Base-by-base conservation (phyloP, 2,797 vertebrate species). In the Fistularia tabacaria region DNA sequence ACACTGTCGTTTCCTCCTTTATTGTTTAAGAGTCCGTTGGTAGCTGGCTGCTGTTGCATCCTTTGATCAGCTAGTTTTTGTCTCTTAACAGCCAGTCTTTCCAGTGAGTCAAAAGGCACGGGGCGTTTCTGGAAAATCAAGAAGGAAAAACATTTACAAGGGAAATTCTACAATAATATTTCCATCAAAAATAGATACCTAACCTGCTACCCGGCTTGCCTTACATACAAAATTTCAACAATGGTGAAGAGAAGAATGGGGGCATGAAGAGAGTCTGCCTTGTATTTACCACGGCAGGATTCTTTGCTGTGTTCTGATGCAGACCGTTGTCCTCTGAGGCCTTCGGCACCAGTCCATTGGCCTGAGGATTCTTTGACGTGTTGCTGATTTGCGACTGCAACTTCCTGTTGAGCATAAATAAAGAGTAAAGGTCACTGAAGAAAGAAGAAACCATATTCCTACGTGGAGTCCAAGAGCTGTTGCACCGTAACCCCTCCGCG, bases 41-140 rank as follows among this genome's bases (percentile, higher is more conserved):
- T 65, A 38, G 66, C 6, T 3, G 79, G 78, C 51, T 76, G 85
- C 43, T 69, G 79, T 13, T 79, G 80, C 38, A 74, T 52, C 69
- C 70, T 86, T 51, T 82, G 80, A 36, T 90, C 87, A n/a, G 59
- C 56, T 38, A 81, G 69, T 77, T 79, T 89, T 51, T 83, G 88
- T 73, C 83, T 90, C 76, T 93, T 93, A 5, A 68, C 63, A 36
- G 70, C 75, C 8, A 82, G 76, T 38, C 59, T 85, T 54, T 92
- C 88, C 57, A 62, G 38, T 11, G 74, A 70, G 61, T 90, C 86
- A 40, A 61, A 83, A 78, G 86, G 83, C 75, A 87, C 65, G 6
- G 84, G 81, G n/a, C 91, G 91, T 88, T 93, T 93, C 92, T 93
- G 54, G 12, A 38, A 11, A 37, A 61, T 36, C 14, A 44, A 14